Evolutionary conservation across 1,140 invertebrate genomes (phyloP), one percentile per base, ranked within the genome.

Genomic region (Triops cancriformis): DNA sequence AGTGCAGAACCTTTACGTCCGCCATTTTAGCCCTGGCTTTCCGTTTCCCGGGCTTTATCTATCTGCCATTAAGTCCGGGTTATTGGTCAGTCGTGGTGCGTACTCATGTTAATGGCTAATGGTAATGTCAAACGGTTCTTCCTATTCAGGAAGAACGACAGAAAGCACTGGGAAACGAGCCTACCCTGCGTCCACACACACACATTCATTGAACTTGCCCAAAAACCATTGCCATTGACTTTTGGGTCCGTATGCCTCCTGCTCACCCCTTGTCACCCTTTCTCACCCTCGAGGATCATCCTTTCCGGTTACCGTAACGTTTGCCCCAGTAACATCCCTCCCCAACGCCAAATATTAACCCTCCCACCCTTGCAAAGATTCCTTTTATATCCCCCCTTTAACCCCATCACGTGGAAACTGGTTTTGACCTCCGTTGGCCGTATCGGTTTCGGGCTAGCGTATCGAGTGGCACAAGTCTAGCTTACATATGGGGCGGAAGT

Each of bases 401-500:
- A 37, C 31, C 31, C 31, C 31, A 37, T 37, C 31, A 37, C 7
- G 51, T 64, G 51, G 18, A 64, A 23, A 64, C 51, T 64, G 51
- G 51, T 18, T 23, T 64, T 64, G 14, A 64, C 51, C 51, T 18
- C 51, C 18, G 6, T 64, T 7, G 31, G 31, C 2, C 5, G 51
- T 64, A 64, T 64, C 51, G 51, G 51, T 64, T 64, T 11, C 51
- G 18, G 23, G 51, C 2, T 37, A 64, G 51, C 43, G 43, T 64
- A 64, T 64, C 51, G n/a, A n/a, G 51, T 64, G 18, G 23, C 51
- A 64, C 51, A 64, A 64, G 51, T 64, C 31, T 64, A 14, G 18
- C 23, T 64, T 64, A 64, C 51, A 64, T 64, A 64, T 64, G 51
- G 51, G 51, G 51, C 51, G 51, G 51, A 64, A 64, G 51, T 64